Evolutionary conservation across 2,888 invertebrate genomes (phyloP).

Genomic region (Hypercompe scribonia): DNA sequence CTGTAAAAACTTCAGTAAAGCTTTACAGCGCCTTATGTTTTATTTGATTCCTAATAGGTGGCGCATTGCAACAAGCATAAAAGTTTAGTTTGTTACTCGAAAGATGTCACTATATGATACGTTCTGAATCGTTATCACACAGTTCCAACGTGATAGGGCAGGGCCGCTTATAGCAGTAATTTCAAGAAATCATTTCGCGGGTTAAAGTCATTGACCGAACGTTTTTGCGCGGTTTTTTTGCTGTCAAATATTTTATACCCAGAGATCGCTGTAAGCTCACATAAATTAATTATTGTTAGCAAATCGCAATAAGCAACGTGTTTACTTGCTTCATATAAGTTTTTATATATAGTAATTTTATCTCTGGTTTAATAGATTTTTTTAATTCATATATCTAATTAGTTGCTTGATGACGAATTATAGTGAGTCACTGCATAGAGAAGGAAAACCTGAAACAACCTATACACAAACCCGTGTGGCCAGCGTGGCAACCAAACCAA

Average conservation of each 20-base stretch:
- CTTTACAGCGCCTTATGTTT: neutral
- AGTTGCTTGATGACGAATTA: neutral
- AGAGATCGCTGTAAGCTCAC: neutral
- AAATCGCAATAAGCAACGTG: neutral
- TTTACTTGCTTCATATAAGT: neutral
- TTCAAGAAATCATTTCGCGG: constrained; percentile 1
- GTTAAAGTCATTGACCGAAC: constrained; percentile 1
- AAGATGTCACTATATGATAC: constrained; percentile 8
- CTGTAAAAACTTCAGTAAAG: neutral
- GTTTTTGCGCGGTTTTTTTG: constrained; percentile 2
- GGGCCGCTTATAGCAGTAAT: neutral
- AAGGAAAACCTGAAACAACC: too few relatives aligned
- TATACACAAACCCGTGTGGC: too few relatives aligned
- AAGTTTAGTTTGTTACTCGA: neutral
- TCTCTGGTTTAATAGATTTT: neutral
- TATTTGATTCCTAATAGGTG: neutral
- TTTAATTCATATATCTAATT: too few relatives aligned
- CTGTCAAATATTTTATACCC: neutral
- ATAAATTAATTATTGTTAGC: constrained; percentile 2
- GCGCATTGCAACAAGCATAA: neutral
- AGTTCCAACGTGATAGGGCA: neutral
- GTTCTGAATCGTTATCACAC: constrained; percentile 2
- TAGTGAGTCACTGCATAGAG: too few relatives aligned
- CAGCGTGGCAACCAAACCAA: too few relatives aligned
- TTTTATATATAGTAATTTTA: neutral